Evolutionary conservation across 2,113 vertebrate genomes (phyloP).

Genomic region (Xiphophorus hellerii): DNA sequence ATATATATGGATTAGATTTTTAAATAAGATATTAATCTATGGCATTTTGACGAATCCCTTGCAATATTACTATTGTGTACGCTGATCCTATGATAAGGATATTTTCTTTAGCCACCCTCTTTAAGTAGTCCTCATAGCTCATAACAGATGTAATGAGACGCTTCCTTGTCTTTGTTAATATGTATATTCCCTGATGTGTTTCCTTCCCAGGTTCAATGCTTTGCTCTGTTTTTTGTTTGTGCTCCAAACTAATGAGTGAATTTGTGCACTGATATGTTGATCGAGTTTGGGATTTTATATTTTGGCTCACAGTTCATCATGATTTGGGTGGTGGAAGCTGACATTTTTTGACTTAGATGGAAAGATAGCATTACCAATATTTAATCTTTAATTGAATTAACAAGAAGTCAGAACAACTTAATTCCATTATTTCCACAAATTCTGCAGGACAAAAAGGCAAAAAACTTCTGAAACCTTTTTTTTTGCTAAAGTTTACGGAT

Average conservation of each 20-base stretch:
- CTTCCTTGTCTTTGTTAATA: not conserved
- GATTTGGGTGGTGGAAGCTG: not conserved
- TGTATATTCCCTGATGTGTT: not conserved
- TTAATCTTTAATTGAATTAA: not conserved
- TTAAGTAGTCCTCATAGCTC: not conserved
- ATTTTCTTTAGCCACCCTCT: not conserved
- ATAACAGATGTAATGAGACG: not conserved
- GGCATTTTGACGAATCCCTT: not conserved
- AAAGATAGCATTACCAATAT: not conserved
- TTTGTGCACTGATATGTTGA: not conserved
- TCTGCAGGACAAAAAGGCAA: not conserved
- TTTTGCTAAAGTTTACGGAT: not conserved
- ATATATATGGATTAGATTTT: constrained; percentile 19
- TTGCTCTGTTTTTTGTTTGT: not conserved
- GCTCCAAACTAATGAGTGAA: not conserved
- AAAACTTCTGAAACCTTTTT: not conserved
- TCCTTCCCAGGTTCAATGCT: not conserved
- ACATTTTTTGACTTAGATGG: not conserved
- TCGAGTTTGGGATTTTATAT: not conserved
- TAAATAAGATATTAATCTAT: not conserved
- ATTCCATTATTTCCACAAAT: not conserved
- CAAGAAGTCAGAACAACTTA: not conserved
- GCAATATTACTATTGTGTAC: not conserved
- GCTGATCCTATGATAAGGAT: not conserved
- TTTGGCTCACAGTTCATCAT: not conserved